Percentiles rank a stretch among this genome's conserved stretches.
These are phyloP conservation scores for Cylloceria caligata DNA, from an alignment of 2,888 invertebrate genomes.

Conservation along the genomic window DNA sequence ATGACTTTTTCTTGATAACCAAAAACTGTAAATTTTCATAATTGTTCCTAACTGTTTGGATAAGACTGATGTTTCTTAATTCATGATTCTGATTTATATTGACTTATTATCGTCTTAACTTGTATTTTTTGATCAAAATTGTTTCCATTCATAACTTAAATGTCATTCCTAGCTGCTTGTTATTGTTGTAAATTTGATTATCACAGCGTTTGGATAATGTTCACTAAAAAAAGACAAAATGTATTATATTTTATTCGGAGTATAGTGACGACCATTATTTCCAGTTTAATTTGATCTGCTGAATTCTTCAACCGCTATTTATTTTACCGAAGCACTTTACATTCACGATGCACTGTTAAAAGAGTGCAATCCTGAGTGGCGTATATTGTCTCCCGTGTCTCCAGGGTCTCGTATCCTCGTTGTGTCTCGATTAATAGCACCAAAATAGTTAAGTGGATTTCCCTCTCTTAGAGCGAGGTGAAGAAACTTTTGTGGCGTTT, in stretches of 20 bases:
- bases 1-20: neutral
- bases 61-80: too few species aligned
- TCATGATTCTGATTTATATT: too few species aligned
- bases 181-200: neutral
- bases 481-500: constrained; percentile 54
- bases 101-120: too few species aligned
- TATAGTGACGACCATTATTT: constrained; percentile 2
- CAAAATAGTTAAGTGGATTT: constrained; percentile 66
- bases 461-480: constrained; percentile 31
- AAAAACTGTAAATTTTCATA: neutral
- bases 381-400: constrained; percentile 70
- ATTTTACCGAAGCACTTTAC: constrained; percentile 54
- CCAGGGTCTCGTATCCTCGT: constrained; percentile 73
- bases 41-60: neutral
- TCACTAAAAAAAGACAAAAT: neutral
- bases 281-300: constrained; percentile 1
- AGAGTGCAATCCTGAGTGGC: constrained; percentile 43
- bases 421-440: constrained; percentile 74
- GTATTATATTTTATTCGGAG: neutral
- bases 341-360: constrained; percentile 47
- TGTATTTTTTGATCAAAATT: too few species aligned
- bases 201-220: neutral
- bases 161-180: neutral
- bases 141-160: neutral
- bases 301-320: constrained; percentile 21